Conservation (phyloP, 2,113 vertebrate species). For the Oncorhynchus masou region DNA sequence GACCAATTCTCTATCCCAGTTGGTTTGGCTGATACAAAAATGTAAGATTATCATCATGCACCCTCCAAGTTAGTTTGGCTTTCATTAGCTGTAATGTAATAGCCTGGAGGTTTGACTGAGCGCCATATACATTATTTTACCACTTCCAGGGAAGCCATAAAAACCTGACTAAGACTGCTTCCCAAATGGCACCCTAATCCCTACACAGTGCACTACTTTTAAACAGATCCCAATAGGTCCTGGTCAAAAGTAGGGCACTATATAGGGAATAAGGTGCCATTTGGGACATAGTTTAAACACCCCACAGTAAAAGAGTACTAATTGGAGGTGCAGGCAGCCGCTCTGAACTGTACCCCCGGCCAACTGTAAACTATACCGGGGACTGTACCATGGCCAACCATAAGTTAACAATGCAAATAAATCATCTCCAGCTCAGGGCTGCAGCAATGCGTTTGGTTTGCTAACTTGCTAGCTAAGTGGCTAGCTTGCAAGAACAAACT, state of each 20-base stretch:
- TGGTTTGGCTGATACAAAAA: constrained; percentile 12
- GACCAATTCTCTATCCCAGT: constrained; percentile 24
- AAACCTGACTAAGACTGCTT: constrained; percentile 4
- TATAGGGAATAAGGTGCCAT: too few relatives aligned
- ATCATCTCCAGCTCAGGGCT: too few relatives aligned
- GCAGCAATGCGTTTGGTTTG: too few relatives aligned
- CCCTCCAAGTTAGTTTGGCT: constrained; percentile 16
- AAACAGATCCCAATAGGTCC: too few relatives aligned
- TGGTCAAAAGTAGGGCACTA: too few relatives aligned
- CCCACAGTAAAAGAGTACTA: constrained; percentile 40
- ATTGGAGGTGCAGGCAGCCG: constrained; percentile 34
- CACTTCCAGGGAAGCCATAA: constrained; percentile 14
- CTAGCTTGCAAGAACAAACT: too few relatives aligned
- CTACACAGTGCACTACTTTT: too few relatives aligned
- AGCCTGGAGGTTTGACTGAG: constrained; percentile 32
- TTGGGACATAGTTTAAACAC: not conserved
- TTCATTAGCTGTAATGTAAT: constrained; percentile 43
- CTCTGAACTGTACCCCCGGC: constrained; percentile 16
- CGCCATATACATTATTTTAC: constrained; percentile 8
- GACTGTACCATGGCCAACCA: not conserved
- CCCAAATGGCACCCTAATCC: too few relatives aligned
- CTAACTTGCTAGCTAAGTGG: too few relatives aligned
- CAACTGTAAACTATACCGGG: not conserved
- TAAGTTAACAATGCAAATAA: not conserved
- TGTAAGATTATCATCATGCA: constrained; percentile 13